phyloP scores from a whole-genome alignment of 2,797 vertebrate genomes.

The Typhlichthys subterraneus region DNA sequence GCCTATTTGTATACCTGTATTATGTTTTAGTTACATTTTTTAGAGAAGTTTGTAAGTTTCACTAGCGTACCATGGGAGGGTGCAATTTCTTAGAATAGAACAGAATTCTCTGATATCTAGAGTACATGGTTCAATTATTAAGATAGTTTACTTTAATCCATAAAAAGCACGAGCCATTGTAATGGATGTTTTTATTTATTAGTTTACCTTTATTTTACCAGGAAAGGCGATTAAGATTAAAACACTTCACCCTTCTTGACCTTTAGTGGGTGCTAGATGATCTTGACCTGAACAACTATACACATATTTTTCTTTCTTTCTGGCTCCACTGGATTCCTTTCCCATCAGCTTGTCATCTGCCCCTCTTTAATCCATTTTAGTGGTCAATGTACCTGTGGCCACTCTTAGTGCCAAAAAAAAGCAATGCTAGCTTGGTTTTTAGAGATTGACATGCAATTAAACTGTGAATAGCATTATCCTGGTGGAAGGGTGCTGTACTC shows the following conservation, averaged over 20 bases:
- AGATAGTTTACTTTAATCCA: conserved; percentile 8
- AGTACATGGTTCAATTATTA: conserved; percentile 39
- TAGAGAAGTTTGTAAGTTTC: background rate
- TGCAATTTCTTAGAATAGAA: conserved; percentile 31
- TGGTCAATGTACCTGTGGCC: conserved; percentile 69
- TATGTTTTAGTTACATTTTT: conserved; percentile 41
- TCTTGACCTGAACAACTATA: conserved; percentile 9
- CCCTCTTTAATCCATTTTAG: conserved; percentile 55
- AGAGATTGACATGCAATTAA: conserved; percentile 66
- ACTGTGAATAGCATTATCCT: conserved; percentile 72
- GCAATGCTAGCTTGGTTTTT: conserved; percentile 68
- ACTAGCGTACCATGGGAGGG: conserved; percentile 35
- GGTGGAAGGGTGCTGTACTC: conserved; percentile 49
- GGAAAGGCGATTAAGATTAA: too few relatives aligned
- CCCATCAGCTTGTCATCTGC: conserved; percentile 35
- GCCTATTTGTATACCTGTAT: conserved; percentile 54
- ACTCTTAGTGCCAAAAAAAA: conserved; percentile 78
- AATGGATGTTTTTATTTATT: too few relatives aligned
- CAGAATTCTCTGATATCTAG: conserved; percentile 12
- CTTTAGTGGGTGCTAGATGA: conserved; percentile 33
- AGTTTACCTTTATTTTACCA: too few relatives aligned
- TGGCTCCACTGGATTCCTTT: conserved; percentile 39
- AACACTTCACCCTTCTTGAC: conserved; percentile 24
- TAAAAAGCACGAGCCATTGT: too few relatives aligned
- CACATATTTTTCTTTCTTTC: conserved; percentile 31